Evolutionary conservation across 2,888 invertebrate species (phyloP), one percentile per base, ranked within the genome.

Genomic region (Euphydryas editha): DNA sequence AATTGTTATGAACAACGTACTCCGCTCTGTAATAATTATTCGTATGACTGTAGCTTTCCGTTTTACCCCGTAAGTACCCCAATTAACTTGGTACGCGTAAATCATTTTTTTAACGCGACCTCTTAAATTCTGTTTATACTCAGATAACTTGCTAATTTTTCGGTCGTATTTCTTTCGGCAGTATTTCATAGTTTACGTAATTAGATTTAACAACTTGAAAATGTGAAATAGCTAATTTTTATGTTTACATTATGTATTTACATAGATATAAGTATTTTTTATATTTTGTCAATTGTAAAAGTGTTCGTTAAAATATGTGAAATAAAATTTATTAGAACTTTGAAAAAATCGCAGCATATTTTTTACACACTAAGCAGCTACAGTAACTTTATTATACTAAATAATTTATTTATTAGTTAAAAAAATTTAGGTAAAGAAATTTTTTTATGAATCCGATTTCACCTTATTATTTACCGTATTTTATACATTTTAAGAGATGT

Each of bases 81-180:
- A 65, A 70, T 68, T 67, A 60, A 58, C 64, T 64, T 49, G 62
- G 59, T 44, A 57, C 55, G 62, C 65, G 56, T 70, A 68, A 68
- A 65, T 65, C 65, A 61, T 59, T 54, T 69, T 59, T 60, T 36
- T 54, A 55, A 59, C 58, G 58, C 58, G 68, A 65, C 64, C 69
- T 67, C 67, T 67, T 67, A 70, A 70, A 62, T 67, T 70, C 56
- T 65, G 67, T 70, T 70, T 67, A n/a, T n/a, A 65, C 59, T 61
- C 65, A 56, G 59, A 65, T 65, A 57, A 59, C 59, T 65, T 51
- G 59, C 62, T 65, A 64, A 64, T 67, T 62, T 69, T 63, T 21
- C 49, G 64, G 42, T 36, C 15, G 30, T 24, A 49, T 65, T 70
- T 59, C 59, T 62, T 56, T 49, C 51, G 15, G 59, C 39, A 15